A percentile compares a stretch with the other conserved stretches of the same genome.
Evolutionary conservation across 2,113 vertebrate genomes (phyloP).

Genomic region (Formicarius rufipectus): DNA sequence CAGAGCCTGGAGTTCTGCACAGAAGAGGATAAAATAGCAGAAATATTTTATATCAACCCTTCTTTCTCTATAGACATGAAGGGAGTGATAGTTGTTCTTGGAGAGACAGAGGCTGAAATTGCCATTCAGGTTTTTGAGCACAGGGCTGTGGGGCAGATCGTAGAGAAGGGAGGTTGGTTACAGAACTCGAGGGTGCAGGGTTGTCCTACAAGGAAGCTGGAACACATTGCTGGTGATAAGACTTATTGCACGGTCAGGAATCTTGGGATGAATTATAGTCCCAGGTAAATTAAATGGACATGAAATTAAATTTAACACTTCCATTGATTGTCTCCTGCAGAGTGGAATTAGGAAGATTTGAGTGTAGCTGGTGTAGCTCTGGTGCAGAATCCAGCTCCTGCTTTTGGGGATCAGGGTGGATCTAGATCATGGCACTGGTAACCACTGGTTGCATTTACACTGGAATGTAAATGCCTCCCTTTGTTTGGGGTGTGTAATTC

Average conservation of each 20-base stretch:
- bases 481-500: not conserved
- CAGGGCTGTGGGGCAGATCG: not conserved
- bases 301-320: not conserved
- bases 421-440: not conserved
- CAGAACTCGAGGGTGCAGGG: not conserved
- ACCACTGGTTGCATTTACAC: not conserved
- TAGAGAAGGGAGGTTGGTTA: not conserved
- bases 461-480: not conserved
- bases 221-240: not conserved
- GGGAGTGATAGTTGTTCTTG: not conserved
- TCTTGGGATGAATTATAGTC: not conserved
- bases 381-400: not conserved
- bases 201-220: not conserved
- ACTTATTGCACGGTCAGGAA: not conserved
- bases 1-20: not conserved
- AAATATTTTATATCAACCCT: not conserved
- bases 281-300: not conserved
- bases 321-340: not conserved
- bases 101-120: not conserved
- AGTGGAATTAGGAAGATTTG: not conserved
- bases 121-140: not conserved
- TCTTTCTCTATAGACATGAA: not conserved
- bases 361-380: not conserved
- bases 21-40: not conserved
- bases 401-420: not conserved